Conservation (phyloP, 2,888 invertebrate species). For the Scrobipalpa costella region DNA sequence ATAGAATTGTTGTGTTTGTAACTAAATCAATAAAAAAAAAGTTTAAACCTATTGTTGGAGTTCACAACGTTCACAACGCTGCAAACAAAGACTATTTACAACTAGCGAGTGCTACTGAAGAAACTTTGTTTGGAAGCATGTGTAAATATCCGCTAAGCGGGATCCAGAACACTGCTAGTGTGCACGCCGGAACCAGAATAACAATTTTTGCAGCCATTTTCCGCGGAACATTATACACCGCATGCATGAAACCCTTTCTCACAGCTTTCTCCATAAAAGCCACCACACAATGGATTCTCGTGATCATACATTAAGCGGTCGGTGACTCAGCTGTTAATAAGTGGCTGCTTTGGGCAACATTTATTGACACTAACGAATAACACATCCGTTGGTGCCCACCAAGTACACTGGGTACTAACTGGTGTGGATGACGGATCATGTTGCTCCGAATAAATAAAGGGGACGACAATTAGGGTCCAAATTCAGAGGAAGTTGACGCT, state of each 20-base stretch:
- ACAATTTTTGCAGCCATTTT: slow-evolving; percentile 12
- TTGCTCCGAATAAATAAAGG: slow-evolving; percentile 75
- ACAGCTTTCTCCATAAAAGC: slow-evolving; percentile 15
- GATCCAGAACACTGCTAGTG: too few species aligned
- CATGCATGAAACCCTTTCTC: slow-evolving; percentile 12
- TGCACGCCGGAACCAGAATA: background rate
- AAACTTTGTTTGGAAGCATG: slow-evolving; percentile 15
- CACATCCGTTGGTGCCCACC: slow-evolving; percentile 65
- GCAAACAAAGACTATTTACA: slow-evolving; percentile 24
- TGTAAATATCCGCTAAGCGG: slow-evolving; percentile 15
- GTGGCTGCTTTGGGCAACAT: slow-evolving; percentile 61
- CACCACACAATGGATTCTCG: slow-evolving; percentile 21
- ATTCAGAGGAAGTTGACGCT: slow-evolving; percentile 53
- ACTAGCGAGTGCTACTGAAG: slow-evolving; percentile 31
- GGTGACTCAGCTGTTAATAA: slow-evolving; percentile 65
- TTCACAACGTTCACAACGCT: too few species aligned
- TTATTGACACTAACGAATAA: slow-evolving; percentile 76
- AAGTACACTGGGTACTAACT: slow-evolving; percentile 34
- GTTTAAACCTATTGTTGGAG: background rate
- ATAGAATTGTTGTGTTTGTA: background rate
- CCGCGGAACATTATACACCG: background rate
- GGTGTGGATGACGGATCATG: slow-evolving; percentile 67
- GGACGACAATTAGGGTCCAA: slow-evolving; percentile 67
- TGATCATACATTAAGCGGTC: slow-evolving; percentile 34
- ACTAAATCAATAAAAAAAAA: background rate